A percentile compares a stretch with the other conserved stretches of the same genome.
phyloP scores from a whole-genome alignment of 2,113 vertebrate genomes.

The Xiphias gladius region DNA sequence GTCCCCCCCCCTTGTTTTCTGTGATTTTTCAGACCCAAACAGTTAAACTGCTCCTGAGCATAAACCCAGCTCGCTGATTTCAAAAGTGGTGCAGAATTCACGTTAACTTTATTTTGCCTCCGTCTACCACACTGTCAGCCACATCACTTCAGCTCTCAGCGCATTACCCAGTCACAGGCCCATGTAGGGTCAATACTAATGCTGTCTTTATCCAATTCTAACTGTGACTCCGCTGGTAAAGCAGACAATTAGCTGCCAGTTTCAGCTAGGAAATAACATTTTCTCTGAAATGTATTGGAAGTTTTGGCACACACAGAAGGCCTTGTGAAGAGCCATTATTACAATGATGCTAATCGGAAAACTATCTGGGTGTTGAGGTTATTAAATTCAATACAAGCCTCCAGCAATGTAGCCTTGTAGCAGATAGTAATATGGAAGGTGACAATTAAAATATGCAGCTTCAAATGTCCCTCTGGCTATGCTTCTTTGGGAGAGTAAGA shows the following conservation, averaged over 20 bases:
- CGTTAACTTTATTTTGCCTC: constrained; percentile 52
- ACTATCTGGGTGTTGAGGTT: constrained; percentile 20
- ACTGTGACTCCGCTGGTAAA: constrained; percentile 57
- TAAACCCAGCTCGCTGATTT: constrained; percentile 56
- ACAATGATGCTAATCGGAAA: constrained; percentile 20
- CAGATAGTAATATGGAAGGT: not conserved
- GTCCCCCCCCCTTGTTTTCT: not conserved
- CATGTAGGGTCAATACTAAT: constrained; percentile 73
- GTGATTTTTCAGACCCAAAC: constrained; percentile 14
- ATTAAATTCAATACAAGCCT: constrained; percentile 42
- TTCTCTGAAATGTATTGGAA: constrained; percentile 30
- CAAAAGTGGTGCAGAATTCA: constrained; percentile 59
- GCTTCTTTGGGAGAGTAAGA: constrained; percentile 36
- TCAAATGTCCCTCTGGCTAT: constrained; percentile 29
- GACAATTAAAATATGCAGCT: constrained; percentile 35
- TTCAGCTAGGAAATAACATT: constrained; percentile 50
- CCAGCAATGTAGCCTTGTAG: not conserved
- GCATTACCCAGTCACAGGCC: constrained; percentile 51
- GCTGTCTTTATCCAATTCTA: constrained; percentile 45
- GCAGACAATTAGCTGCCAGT: constrained; percentile 56
- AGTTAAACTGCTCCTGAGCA: not conserved
- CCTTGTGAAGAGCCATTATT: constrained; percentile 5
- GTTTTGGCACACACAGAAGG: constrained; percentile 30
- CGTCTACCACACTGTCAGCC: constrained; percentile 27
- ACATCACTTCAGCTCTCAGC: constrained; percentile 40